These are phyloP conservation scores for Dorcus parallelipipedus DNA, from an alignment of 2,888 invertebrate species.

Conservation along the genomic window DNA sequence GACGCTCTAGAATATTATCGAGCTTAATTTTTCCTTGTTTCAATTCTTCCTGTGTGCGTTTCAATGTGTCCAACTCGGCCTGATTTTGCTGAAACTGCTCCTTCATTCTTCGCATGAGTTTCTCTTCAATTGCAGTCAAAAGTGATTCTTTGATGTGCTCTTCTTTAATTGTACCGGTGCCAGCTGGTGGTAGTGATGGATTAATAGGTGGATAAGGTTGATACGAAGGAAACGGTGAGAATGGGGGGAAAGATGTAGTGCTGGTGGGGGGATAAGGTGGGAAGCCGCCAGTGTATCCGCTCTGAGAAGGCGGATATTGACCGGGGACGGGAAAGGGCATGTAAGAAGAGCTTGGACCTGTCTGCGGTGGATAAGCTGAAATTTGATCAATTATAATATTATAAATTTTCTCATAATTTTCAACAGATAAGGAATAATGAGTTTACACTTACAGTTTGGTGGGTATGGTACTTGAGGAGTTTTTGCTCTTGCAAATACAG, in stretches of 20 bases:
- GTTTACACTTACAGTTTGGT: background rate
- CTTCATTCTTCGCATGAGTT: conserved; percentile 78
- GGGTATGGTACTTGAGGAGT: conserved; percentile 33
- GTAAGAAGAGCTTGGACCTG: conserved; percentile 33
- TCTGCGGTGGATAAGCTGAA: conserved; percentile 50
- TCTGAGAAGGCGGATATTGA: background rate
- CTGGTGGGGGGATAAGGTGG: conserved; percentile 54
- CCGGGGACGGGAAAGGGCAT: conserved; percentile 28
- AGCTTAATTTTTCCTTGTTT: conserved; percentile 79
- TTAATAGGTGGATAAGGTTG: conserved; percentile 26
- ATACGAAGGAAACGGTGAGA: conserved; percentile 20
- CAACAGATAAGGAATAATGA: background rate
- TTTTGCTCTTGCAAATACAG: conserved; percentile 79
- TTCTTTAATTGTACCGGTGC: conserved; percentile 84
- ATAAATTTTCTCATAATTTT: background rate
- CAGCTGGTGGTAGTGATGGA: conserved; percentile 26
- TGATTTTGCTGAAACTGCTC: conserved; percentile 89
- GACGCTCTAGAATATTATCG: conserved; percentile 70
- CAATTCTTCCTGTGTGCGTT: conserved; percentile 82
- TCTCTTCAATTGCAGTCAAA: conserved; percentile 93
- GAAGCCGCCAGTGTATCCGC: conserved; percentile 12
- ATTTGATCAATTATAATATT: conserved; percentile 1
- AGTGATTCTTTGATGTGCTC: conserved; percentile 93
- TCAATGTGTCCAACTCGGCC: conserved; percentile 86
- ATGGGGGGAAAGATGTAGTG: conserved; percentile 40